Percentiles rank a stretch among this genome's conserved stretches.
Conservation (phyloP, 2,888 invertebrate genomes). For the Tenthredo amoena region DNA sequence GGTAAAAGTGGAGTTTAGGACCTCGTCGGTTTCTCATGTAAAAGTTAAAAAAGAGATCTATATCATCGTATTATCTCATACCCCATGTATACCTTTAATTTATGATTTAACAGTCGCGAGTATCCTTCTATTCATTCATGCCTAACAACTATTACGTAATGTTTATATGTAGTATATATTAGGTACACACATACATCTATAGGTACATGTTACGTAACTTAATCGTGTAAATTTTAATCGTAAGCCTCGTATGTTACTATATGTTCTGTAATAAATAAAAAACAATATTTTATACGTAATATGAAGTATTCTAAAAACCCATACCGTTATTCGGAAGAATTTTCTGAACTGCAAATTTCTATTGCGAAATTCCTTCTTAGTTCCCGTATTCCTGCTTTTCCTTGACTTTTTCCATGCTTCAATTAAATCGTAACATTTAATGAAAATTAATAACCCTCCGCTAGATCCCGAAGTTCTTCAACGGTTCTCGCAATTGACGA, state of each 20-base stretch:
- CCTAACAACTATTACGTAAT: conserved; percentile 23
- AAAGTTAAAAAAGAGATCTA: not conserved
- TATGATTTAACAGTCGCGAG: conserved; percentile 49
- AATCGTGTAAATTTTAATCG: conserved; percentile 19
- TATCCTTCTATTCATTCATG: conserved; percentile 47
- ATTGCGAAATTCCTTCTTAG: not conserved
- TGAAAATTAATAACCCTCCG: not conserved
- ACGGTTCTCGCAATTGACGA: not conserved
- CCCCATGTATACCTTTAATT: conserved; percentile 30
- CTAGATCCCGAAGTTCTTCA: not conserved
- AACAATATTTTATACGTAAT: conserved; percentile 37
- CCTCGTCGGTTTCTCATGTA: not conserved
- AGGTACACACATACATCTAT: not conserved
- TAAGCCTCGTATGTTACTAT: conserved; percentile 29
- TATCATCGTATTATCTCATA: conserved; percentile 19
- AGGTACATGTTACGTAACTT: conserved; percentile 39
- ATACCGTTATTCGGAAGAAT: not conserved
- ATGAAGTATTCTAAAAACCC: not conserved
- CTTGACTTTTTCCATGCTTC: not conserved
- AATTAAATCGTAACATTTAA: not conserved
- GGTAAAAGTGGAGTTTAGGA: conserved; percentile 7
- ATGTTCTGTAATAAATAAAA: conserved; percentile 38
- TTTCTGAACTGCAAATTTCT: not conserved
- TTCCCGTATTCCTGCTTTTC: not conserved
- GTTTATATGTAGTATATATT: not conserved